Percentiles rank a stretch among this genome's conserved stretches.
phyloP scores from a whole-genome alignment of 2,113 vertebrate genomes.

The Coracopsis vasa region DNA sequence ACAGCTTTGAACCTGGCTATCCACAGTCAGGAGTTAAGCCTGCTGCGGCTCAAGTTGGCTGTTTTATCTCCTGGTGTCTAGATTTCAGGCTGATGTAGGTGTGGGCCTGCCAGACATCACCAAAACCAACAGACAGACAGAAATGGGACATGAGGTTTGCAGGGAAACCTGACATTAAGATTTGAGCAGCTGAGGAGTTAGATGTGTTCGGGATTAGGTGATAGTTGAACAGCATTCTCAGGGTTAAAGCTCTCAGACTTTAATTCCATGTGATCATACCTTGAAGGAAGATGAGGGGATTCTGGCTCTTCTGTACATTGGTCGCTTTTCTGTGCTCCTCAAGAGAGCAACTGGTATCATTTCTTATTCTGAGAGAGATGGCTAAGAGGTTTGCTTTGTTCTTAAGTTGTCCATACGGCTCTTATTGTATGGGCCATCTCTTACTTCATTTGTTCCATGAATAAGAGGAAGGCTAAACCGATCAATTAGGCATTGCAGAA shows the following conservation, averaged over 20 bases:
- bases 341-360: background rate
- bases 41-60: background rate
- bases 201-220: background rate
- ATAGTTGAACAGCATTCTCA: background rate
- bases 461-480: background rate
- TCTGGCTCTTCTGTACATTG: background rate
- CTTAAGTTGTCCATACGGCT: background rate
- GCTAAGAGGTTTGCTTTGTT: background rate
- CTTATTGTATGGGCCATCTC: background rate
- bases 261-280: background rate
- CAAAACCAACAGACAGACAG: background rate
- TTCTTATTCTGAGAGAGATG: background rate
- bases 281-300: background rate
- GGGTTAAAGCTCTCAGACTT: background rate
- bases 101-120: background rate
- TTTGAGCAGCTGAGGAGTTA: background rate
- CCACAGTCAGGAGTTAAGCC: rapidly evolving
- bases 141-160: background rate
- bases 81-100: background rate
- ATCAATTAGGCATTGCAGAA: background rate
- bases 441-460: background rate
- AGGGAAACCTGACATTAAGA: background rate
- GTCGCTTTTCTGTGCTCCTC: background rate
- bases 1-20: background rate
- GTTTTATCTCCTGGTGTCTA: background rate